Evolutionary conservation across 2,888 invertebrate species (phyloP), one percentile per base, ranked within the genome.

Genomic region (Hydroisotoma schaefferi): DNA sequence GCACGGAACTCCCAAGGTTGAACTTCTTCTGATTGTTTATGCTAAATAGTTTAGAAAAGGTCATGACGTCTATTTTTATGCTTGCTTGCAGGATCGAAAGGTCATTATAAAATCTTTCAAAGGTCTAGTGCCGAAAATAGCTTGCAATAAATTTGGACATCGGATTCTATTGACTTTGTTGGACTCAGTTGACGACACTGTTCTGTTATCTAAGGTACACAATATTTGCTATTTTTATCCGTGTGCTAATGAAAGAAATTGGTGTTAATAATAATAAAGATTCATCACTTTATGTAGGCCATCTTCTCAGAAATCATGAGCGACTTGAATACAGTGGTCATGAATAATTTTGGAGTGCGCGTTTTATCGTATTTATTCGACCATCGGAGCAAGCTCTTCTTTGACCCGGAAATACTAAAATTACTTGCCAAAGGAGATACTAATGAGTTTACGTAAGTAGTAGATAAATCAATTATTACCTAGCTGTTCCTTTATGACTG

Each of bases 101-200:
- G 81, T 83, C 12, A 89, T 93, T 53, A 81, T 97, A 63, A 95
- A 95, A 81, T 84, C 86, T 51, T 82, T 97, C 25, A 95, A 95
- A 76, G 88, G 88, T 63, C 87, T 91, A 75, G 83, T 90, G 0
- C 80, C 86, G 3, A 86, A 89, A 57, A 82, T 94, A 10, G 86
- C 88, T 54, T 84, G 84, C 65, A 94, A 95, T 72, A 91, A 95
- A 76, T 85, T 90, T 70, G 95, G 94, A 0, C 88, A 94, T 76
- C 79, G 87, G 27, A 83, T 90, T 23, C 78, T 97, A 26, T 80
- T 94, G 65, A 85, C 90, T 0, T 81, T 95, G 66, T 85, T 95
- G 69, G 95, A 97, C 76, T 81, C 85, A 0, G 86, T 94, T 1
- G 97, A 98, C 76, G 97, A 98, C 75, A 97, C 95, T 0, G 89